Percentiles rank a stretch among this genome's conserved stretches.
Evolutionary conservation across 2,113 vertebrate species (phyloP).

Genomic region (Spea bombifrons): DNA sequence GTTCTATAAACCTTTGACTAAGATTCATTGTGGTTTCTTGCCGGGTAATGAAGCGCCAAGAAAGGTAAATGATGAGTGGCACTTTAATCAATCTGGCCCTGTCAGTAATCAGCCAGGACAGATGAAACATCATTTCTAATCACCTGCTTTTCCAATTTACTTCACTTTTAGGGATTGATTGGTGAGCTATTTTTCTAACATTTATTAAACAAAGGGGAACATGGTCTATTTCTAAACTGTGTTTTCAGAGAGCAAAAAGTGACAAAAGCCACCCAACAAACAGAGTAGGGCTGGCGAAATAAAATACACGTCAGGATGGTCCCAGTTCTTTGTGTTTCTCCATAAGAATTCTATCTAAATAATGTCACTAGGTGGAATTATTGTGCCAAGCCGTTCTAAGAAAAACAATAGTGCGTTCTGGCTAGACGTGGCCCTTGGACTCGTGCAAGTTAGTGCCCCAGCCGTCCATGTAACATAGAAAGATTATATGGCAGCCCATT

Average conservation of each 20-base stretch:
- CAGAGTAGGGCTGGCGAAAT: too few relatives aligned
- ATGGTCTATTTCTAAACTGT: background rate
- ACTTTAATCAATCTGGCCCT: slow-evolving; percentile 65
- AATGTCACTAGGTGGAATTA: too few relatives aligned
- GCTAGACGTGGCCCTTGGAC: too few relatives aligned
- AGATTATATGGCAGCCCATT: too few relatives aligned
- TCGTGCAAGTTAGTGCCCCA: too few relatives aligned
- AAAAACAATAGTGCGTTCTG: too few relatives aligned
- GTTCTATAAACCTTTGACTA: slow-evolving; percentile 60
- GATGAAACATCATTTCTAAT: slow-evolving; percentile 64
- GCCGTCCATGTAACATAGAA: too few relatives aligned
- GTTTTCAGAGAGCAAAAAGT: background rate
- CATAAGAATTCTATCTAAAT: too few relatives aligned
- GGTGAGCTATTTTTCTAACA: slow-evolving; percentile 6
- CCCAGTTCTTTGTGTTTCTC: too few relatives aligned
- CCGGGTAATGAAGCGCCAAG: slow-evolving; percentile 70
- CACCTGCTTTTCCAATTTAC: slow-evolving; percentile 56
- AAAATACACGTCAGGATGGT: too few relatives aligned
- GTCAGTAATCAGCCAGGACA: slow-evolving; percentile 59
- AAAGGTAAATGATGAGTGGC: slow-evolving; percentile 67
- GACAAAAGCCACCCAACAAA: too few relatives aligned
- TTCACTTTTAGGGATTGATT: slow-evolving; percentile 53
- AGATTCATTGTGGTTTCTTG: slow-evolving; percentile 63
- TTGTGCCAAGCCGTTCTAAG: too few relatives aligned
- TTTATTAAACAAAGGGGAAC: background rate